Evolutionary conservation across 2,113 vertebrate species (phyloP), one percentile per base, ranked within the genome.

Genomic region (Embiotoca jacksoni): DNA sequence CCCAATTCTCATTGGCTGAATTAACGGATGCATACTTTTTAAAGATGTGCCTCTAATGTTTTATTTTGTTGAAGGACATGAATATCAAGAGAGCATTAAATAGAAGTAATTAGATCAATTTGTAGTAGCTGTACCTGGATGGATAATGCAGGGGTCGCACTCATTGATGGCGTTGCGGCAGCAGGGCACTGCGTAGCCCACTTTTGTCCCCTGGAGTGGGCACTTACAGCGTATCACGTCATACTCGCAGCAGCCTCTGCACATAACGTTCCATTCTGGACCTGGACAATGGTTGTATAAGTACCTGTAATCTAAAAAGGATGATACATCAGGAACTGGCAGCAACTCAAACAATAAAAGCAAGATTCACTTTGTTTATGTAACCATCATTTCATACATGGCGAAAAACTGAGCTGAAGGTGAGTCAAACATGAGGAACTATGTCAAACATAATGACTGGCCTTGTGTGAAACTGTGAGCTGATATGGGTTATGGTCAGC

Each of bases 181-280:
- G 94, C 98, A 99, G 0, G 98, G 98, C 83, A 99, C 98, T 7
- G 97, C 96, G 6, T 99, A 99, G 13, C 98, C 98, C 66, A 99
- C 97, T 2, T 87, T 95, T 37, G 96, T 93, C 64, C 97, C 97
- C 88, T 93, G 95, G 8, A 97, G 91, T 0, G 98, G 98, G 74
- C 98, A 99, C 83, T 95, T 76, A 6, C 98, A 99, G 81, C 96
- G 95, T 0, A 99, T 97, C 78, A 97, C 96, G 44, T 98, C 97
- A 0, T 98, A 98, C 79, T 99, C 98, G 0, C 98, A 99, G 81
- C 98, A 99, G 58, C 96, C 96, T 14, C 97, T 94, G 64, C 98
- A 99, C 98, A 99, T 97, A 64, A 98, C 94, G 50, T 96, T 99
- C 98, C 98, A 99, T 81, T 99, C 98, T 0, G 97, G 96, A 0